Conservation (phyloP, 2,797 vertebrate genomes). For the Anguilla megastoma region DNA sequence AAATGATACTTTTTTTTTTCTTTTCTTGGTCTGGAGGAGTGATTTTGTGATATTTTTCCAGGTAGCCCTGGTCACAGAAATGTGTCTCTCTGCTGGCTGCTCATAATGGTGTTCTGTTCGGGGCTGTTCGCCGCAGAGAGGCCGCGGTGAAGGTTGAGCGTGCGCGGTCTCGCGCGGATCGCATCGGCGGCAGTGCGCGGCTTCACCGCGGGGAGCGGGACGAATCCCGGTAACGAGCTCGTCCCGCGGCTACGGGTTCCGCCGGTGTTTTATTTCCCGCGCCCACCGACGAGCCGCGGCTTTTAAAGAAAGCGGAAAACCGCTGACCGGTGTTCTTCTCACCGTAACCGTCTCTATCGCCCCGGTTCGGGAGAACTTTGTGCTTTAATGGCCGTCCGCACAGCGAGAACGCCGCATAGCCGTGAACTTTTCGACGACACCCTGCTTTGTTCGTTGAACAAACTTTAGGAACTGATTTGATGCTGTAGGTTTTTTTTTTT, state of each 20-base stretch:
- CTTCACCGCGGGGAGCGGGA: background rate
- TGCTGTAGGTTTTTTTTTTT: background rate
- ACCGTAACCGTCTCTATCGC: background rate
- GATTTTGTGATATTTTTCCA: background rate
- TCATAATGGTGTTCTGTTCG: background rate
- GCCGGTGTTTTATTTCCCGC: background rate
- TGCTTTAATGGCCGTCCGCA: background rate
- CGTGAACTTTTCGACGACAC: background rate
- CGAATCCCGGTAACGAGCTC: background rate
- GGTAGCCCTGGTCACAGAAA: background rate
- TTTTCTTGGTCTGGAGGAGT: background rate
- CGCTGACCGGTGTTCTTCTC: background rate
- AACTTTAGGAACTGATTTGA: background rate
- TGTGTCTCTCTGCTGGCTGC: background rate
- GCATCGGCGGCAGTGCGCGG: background rate
- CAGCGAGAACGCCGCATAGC: background rate
- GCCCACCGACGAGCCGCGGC: background rate
- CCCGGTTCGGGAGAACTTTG: background rate
- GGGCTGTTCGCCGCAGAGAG: background rate
- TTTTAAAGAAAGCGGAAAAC: background rate
- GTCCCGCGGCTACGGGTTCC: background rate
- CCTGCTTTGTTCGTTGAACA: background rate
- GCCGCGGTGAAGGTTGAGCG: background rate
- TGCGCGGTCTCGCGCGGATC: background rate
- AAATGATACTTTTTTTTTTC: background rate